phyloP scores from a whole-genome alignment of 2,113 vertebrate species.

The Ariopsis seemanni region DNA sequence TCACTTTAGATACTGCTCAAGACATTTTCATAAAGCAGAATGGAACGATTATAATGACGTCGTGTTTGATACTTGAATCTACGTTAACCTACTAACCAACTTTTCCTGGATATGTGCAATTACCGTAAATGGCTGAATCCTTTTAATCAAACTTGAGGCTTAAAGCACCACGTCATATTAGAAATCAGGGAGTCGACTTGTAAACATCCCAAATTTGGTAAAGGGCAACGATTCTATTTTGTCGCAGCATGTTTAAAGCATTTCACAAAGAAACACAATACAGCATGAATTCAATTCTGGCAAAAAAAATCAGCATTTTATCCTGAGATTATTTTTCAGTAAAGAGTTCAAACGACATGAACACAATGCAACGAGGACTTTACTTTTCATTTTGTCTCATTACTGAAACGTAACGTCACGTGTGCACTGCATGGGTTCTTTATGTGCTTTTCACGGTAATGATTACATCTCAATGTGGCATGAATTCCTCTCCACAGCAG shows the following conservation, averaged over 20 bases:
- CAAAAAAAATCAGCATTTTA: neutral
- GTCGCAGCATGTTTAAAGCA: neutral
- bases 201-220: neutral
- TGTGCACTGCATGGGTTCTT: neutral
- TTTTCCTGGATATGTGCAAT: neutral
- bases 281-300: neutral
- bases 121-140: neutral
- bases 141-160: neutral
- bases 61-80: neutral
- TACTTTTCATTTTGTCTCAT: neutral
- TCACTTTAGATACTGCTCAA: neutral
- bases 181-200: neutral
- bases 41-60: neutral
- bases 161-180: neutral
- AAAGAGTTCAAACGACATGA: neutral
- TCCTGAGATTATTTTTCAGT: neutral
- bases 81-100: neutral
- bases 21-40: neutral
- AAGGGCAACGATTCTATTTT: neutral
- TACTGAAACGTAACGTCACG: neutral
- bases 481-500: constrained; percentile 12
- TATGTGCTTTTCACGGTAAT: neutral
- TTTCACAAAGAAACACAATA: neutral
- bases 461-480: neutral
- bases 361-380: neutral